These are phyloP conservation scores for Dynastes grantii DNA, from an alignment of 2,888 invertebrate genomes.

Conservation along the genomic window DNA sequence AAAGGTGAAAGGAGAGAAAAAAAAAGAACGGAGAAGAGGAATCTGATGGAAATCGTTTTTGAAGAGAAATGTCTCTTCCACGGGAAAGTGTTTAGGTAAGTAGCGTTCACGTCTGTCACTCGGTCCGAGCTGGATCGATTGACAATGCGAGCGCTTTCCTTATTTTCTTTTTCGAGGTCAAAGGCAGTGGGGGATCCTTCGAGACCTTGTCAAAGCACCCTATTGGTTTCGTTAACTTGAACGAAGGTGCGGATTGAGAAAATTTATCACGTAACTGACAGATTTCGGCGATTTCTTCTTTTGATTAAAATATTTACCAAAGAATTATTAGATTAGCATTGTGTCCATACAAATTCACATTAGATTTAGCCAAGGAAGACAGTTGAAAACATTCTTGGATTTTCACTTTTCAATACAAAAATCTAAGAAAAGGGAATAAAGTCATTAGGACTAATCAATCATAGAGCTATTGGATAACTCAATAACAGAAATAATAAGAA, in stretches of 20 bases:
- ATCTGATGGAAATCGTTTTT: conserved; percentile 32
- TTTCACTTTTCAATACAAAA: too few species aligned
- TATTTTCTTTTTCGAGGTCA: not conserved
- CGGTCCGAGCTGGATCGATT: conserved; percentile 23
- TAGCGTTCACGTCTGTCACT: conserved; percentile 44
- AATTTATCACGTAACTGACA: not conserved
- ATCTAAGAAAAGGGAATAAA: too few species aligned
- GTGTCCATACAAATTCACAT: too few species aligned
- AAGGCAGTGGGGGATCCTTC: not conserved
- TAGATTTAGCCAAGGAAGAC: too few species aligned
- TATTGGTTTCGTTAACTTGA: not conserved
- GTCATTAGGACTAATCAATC: too few species aligned
- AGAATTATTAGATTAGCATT: too few species aligned
- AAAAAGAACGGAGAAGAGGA: not conserved
- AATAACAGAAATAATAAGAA: too few species aligned
- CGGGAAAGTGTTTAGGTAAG: conserved; percentile 42
- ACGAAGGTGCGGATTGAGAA: not conserved
- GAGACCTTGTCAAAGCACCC: not conserved
- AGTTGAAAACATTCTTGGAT: too few species aligned
- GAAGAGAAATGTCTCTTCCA: conserved; percentile 33
- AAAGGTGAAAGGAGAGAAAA: not conserved
- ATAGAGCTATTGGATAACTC: too few species aligned
- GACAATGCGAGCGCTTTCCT: conserved; percentile 21
- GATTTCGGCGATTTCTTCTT: not conserved
- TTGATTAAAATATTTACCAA: too few species aligned